Conservation (phyloP, 2,113 vertebrate genomes). For the Myrmecobius fasciatus region DNA sequence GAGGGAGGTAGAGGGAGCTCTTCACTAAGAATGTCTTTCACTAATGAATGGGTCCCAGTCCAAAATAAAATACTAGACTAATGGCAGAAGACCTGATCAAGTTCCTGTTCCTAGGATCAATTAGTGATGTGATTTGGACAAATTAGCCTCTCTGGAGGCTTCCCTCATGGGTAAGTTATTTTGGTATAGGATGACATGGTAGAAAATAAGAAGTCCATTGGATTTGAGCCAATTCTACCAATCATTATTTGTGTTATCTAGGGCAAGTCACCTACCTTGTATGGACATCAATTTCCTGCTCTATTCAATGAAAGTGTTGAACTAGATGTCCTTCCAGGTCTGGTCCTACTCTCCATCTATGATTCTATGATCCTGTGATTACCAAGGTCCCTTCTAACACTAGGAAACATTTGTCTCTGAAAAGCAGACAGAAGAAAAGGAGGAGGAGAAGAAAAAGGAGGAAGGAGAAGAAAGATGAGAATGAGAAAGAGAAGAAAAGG, state of each 20-base stretch:
- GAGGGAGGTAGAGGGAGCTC: neutral
- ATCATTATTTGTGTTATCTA: neutral
- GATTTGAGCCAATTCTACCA: neutral
- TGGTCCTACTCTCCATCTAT: neutral
- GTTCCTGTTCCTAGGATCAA: neutral
- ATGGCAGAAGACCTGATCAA: neutral
- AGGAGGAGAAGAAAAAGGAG: neutral
- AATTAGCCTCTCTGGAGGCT: neutral
- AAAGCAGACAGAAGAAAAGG: neutral
- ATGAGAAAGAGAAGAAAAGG: no score
- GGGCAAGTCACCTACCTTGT: neutral
- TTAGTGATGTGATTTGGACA: neutral
- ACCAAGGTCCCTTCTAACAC: neutral
- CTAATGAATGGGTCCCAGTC: neutral
- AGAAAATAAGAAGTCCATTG: neutral
- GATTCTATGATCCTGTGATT: neutral
- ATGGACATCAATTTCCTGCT: neutral
- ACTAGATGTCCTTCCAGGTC: neutral
- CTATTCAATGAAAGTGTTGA: neutral
- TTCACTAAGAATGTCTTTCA: neutral
- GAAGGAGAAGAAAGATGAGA: no score
- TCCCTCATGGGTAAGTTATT: neutral
- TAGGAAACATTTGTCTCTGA: neutral
- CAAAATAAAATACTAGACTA: neutral
- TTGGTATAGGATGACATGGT: neutral